Evolutionary conservation across 2,797 vertebrate genomes (phyloP).

Genomic region (Diceros bicornis): DNA sequence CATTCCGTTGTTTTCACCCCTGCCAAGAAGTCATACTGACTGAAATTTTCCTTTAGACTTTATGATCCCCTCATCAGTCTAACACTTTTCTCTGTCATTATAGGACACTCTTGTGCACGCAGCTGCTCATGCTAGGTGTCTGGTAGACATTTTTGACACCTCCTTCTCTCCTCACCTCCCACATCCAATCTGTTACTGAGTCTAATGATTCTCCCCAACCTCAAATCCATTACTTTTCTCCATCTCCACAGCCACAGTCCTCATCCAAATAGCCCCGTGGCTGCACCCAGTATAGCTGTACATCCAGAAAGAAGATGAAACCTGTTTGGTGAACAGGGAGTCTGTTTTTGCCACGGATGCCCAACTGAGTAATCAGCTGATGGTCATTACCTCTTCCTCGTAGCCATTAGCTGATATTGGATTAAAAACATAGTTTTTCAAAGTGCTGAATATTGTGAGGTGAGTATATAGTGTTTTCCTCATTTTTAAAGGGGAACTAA

Average conservation of each 20-base stretch:
- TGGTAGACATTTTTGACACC: neutral
- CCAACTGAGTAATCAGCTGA: neutral
- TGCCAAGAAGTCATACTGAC: neutral
- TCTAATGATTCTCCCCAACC: neutral
- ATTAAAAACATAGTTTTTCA: slow-evolving; percentile 26
- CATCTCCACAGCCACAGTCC: neutral
- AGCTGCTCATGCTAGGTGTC: neutral
- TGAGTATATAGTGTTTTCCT: neutral
- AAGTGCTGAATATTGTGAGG: neutral
- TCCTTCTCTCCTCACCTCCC: neutral
- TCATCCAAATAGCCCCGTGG: neutral
- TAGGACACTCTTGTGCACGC: neutral
- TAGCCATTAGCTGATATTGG: neutral
- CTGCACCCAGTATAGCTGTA: neutral
- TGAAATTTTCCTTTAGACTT: neutral
- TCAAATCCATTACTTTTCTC: neutral
- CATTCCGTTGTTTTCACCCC: neutral
- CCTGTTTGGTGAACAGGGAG: neutral
- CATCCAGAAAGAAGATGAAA: neutral
- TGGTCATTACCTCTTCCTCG: neutral
- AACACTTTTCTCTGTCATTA: neutral
- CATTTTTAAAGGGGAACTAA: neutral
- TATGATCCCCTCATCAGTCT: neutral
- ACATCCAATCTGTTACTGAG: neutral
- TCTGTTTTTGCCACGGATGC: neutral